Base-by-base conservation (phyloP, 2,113 vertebrate species). In the Protobothrops mucrosquamatus region DNA sequence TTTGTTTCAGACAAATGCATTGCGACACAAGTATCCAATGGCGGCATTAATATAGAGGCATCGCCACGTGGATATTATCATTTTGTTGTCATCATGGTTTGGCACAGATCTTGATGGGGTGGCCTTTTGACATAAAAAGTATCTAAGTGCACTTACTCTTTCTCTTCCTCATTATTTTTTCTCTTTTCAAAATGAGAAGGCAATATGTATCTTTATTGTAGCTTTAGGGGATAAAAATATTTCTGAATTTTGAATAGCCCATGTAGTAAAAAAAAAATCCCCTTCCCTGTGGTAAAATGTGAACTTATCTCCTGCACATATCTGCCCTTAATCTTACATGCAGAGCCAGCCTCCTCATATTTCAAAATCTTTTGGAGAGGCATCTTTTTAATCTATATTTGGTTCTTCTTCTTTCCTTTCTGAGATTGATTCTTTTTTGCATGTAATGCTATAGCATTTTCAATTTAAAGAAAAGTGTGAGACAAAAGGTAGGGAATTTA, bases 371-470 rank as follows among this genome's bases (percentile, higher is more conserved):
- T 96, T 96, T 93, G 93, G 96, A 95, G 96, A 97, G 95, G 95
- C 95, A 96, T 95, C 91, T 95, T 97, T 98, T 98, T 98, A 98
- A 99, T 98, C 98, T 98, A 94, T 91, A 96, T 96, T 97, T 97
- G 97, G 95, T 95, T 93, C 93, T 91, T 93, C 93, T 91, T 97
- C 94, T 94, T 93, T 94, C 96, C 96, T 93, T 93, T 90, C 94
- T 91, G 92, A 97, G 97, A 98, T 97, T 97, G 97, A 97, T 98
- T 98, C 98, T 94, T 97, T 90, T 98, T 98, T 98, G 96, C 97
- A 97, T 97, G 97, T 96, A 97, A 97, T 97, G 97, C 96, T 97
- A 96, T 93, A 95, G 95, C 96, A 95, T 97, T 98, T 98, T 98
- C 97, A 97, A 97, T 98, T 98, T 97, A 97, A 97, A 97, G 96